Evolutionary conservation across 1,140 invertebrate genomes (phyloP).

Genomic region (Phthorimaea operculella): DNA sequence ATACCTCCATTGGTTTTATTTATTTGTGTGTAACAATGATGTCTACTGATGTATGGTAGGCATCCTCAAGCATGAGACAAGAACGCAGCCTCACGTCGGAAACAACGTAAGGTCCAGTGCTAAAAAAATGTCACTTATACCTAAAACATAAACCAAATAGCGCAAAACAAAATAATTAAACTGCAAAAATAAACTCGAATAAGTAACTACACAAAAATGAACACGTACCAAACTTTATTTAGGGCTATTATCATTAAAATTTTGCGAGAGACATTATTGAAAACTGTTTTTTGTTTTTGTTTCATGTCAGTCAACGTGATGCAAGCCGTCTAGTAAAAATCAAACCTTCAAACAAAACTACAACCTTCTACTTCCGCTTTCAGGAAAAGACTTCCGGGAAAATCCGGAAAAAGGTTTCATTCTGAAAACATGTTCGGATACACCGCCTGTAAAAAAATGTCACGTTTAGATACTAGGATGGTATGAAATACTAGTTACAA

Average conservation of each 20-base stretch:
- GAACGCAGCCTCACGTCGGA: conserved; percentile 7
- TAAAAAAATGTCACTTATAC: conserved; percentile 25
- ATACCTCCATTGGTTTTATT: conserved; percentile 44
- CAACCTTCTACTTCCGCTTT: conserved; percentile 8
- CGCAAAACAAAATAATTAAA: conserved; percentile 15
- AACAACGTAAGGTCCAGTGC: conserved; percentile 15
- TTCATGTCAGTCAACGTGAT: conserved; percentile 23
- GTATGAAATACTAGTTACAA: neutral
- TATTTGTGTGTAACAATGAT: conserved; percentile 8
- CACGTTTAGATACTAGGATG: neutral
- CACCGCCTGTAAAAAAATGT: neutral
- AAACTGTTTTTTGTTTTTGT: conserved; percentile 57
- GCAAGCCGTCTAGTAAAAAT: conserved; percentile 16
- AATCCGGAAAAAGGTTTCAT: conserved; percentile 6
- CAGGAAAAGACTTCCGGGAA: conserved; percentile 14
- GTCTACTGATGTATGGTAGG: conserved; percentile 13
- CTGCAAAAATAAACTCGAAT: conserved; percentile 1
- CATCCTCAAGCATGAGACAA: conserved; percentile 26
- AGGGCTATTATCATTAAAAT: conserved; percentile 47
- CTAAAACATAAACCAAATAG: conserved; percentile 28
- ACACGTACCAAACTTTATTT: conserved; percentile 23
- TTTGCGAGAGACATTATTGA: conserved; percentile 46
- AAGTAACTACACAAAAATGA: neutral
- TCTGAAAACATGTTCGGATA: conserved; percentile 4
- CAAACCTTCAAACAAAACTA: conserved; percentile 13